Conservation (phyloP, 2,113 vertebrate species). For the Narcine bancroftii region DNA sequence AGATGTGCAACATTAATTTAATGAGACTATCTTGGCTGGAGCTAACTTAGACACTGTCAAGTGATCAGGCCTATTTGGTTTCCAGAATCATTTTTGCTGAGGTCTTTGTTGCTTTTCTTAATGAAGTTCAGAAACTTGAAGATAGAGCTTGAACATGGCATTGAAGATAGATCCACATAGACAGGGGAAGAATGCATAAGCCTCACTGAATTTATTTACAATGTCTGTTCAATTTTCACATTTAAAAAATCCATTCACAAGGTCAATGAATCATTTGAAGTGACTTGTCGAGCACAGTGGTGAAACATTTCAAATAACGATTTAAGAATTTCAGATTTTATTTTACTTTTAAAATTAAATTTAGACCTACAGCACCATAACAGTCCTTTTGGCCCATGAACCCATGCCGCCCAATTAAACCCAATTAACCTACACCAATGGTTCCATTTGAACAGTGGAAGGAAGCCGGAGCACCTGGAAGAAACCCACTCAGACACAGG, state of each 20-base stretch:
- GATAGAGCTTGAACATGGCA: no score
- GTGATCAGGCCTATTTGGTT: not conserved
- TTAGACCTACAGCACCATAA: no score
- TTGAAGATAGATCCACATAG: no score
- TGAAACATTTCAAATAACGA: not conserved
- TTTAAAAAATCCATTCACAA: not conserved
- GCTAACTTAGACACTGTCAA: not conserved
- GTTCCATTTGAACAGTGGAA: no score
- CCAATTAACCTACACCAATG: no score
- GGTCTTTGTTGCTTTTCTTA: conserved; percentile 3
- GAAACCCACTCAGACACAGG: no score
- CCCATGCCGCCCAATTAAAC: no score
- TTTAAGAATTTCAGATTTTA: not conserved
- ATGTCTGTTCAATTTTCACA: not conserved
- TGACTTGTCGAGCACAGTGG: not conserved
- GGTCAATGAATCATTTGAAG: not conserved
- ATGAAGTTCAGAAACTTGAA: not conserved
- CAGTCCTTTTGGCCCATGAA: no score
- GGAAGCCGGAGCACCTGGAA: no score
- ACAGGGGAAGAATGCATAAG: not conserved
- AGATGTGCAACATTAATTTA: not conserved
- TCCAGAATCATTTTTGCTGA: not conserved
- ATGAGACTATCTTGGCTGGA: not conserved
- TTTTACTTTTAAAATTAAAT: no score
- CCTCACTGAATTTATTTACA: not conserved